Evolutionary conservation across 2,113 vertebrate species (phyloP).

Genomic region (Elachura formosa): DNA sequence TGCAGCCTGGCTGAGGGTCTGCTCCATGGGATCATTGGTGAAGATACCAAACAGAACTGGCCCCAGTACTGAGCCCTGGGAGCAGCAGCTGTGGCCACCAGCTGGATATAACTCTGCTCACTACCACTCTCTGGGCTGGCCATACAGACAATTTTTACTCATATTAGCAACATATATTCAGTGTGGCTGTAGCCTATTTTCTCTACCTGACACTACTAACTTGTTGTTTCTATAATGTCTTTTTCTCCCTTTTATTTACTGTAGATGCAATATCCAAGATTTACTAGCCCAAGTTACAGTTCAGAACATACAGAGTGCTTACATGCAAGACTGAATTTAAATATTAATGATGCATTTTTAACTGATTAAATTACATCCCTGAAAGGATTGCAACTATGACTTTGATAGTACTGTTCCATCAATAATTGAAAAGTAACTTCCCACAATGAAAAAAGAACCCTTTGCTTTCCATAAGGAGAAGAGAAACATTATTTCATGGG

Average conservation of each 20-base stretch:
- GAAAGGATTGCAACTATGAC: neutral
- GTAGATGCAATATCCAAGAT: neutral
- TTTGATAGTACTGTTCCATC: neutral
- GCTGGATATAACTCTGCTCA: neutral
- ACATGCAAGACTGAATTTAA: neutral
- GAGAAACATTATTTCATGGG: neutral
- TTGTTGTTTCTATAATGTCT: neutral
- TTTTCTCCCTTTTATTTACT: neutral
- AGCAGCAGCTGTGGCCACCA: fast-evolving
- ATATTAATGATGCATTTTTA: neutral
- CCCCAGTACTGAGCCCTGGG: neutral
- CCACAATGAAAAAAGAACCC: neutral
- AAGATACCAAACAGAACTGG: neutral
- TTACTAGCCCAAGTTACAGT: neutral
- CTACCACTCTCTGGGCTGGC: fast-evolving
- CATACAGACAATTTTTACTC: neutral
- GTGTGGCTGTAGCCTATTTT: neutral
- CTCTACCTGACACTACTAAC: neutral
- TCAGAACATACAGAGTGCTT: neutral
- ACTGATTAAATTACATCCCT: neutral
- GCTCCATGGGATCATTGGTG: neutral
- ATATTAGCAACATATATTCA: neutral
- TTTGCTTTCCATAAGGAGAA: neutral
- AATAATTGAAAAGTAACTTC: neutral
- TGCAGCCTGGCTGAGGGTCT: neutral